Evolutionary conservation across 1,140 invertebrate species (phyloP), one percentile per base, ranked within the genome.

Genomic region (Pachypeltis micranthus): DNA sequence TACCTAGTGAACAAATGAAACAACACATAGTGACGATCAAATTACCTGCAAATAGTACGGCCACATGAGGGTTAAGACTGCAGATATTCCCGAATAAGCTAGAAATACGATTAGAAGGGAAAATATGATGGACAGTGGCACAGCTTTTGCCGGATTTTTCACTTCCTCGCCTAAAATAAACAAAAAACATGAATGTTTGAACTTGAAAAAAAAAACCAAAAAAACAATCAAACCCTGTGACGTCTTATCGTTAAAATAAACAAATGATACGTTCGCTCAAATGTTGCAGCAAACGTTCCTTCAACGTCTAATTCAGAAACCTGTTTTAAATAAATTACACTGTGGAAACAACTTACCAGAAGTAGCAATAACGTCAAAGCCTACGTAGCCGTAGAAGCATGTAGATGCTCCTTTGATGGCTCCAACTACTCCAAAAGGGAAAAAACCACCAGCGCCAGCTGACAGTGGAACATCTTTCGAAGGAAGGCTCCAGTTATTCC

Each of bases 331-430:
- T 21, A 28, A 59, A 61, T 63, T 27, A 24, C 47, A 1, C 34
- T 39, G 34, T 7, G n/a, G n/a, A 39, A 39, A 39, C 7, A 60
- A 47, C 28, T 67, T 66, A 72, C 75, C 79, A 34, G 83, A 85
- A 2, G 90, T 91, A 7, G 91, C 91, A 51, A 94, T 85, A 44
- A 84, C 83, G 75, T 95, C 92, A 70, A 94, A 94, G 44, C 91
- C 91, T 14, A 93, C 88, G 71, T 93, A 94, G 31, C 90, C 91
- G 72, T 85, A 95, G 44, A 72, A 95, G 74, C 91, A 94, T 10
- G 85, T 88, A 0, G 90, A 90, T 4, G 91, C 90, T 1, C 91
- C 91, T 44, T 81, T 81, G 59, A 91, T 84, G 19, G 90, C 81
- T 4, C 91, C 91, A 1, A 79, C 76, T 14, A 92, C 71, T 0